Percentiles rank a stretch among this genome's conserved stretches.
Conservation (phyloP, 30 jellyfish, hydroid and myxozoan species). For the Hydra vulgaris region DNA sequence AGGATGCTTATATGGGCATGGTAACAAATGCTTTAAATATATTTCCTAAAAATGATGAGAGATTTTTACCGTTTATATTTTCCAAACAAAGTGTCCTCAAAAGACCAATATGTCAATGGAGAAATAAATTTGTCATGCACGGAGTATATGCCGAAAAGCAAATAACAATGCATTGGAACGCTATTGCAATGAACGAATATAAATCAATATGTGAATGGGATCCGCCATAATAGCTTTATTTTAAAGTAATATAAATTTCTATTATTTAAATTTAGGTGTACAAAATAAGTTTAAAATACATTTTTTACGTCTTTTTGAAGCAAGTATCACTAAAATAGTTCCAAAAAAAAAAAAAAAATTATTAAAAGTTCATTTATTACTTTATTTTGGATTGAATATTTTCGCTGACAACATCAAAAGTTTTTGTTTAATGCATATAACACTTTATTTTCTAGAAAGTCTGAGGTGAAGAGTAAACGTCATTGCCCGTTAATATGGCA, state of each 20-base stretch:
- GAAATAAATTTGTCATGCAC: conserved; percentile 64
- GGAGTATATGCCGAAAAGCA: conserved; percentile 66
- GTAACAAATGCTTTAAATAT: conserved; percentile 56
- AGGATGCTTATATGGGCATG: conserved; percentile 97
- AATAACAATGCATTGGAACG: conserved; percentile 74
- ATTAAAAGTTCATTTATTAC: too few relatives aligned
- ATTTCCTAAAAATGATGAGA: conserved; percentile 62
- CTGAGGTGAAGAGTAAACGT: too few relatives aligned
- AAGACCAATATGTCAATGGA: conserved; percentile 76
- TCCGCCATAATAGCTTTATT: neutral
- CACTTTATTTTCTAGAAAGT: too few relatives aligned
- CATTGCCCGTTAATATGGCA: too few relatives aligned
- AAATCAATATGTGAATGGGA: conserved; percentile 37
- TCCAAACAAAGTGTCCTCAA: conserved; percentile 45
- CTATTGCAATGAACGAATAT: conserved; percentile 49
- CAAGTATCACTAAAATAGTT: too few relatives aligned
- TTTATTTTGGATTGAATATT: too few relatives aligned
- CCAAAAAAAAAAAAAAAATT: too few relatives aligned
- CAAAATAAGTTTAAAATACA: neutral
- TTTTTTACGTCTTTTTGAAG: too few relatives aligned
- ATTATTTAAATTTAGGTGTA: neutral
- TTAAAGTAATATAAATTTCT: neutral
- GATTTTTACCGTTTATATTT: conserved; percentile 85
- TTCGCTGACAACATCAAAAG: too few relatives aligned
- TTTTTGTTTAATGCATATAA: too few relatives aligned